Evolutionary conservation across 1,140 invertebrate species (phyloP), one percentile per base, ranked within the genome.

Genomic region (Scylla paramamosain): DNA sequence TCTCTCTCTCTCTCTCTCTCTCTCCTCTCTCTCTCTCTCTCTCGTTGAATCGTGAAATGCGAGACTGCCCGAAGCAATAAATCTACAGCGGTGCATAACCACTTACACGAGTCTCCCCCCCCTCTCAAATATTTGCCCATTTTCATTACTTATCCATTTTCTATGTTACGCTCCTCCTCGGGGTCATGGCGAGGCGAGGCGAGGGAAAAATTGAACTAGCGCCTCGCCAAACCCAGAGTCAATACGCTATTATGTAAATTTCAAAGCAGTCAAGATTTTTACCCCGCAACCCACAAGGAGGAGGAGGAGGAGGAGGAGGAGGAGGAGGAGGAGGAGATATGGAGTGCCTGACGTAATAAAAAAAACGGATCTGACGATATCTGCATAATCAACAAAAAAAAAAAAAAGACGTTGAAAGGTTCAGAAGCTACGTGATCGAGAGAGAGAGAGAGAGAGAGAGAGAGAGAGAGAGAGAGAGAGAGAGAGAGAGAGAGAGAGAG

Each of bases 361-460:
- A 39, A 32, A 46, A 45, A 39, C n/a, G 10, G 77, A 84, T 16
- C 20, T 67, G 6, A 32, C n/a, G 39, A 46, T 29, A 25, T 16
- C n/a, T 29, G 92, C 39, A 77, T 29, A 48, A 93, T 39, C 28
- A 32, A 93, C 28, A 52, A 86, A 45, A 86, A 86, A 39, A 39
- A 39, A 39, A 39, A 39, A 39, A 25, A 83, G 39, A 32, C 28
- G 31, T n/a, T 25, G 31, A 93, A 32, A 84, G 20, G 31, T 45
- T 46, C 31, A 39, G 28, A 93, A 82, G 82, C 20, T 39, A 39
- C 31, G 20, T 46, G 25, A 93, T n/a, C 25, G 25, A 93, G 92
- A 48, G 83, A 93, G 77, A 31, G 82, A 93, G 82, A 31, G 39
- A 93, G 92, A 86, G 77, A 29, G 92, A 86, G 83, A 28, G 83